Base-by-base conservation (phyloP, 2,797 vertebrate species). In the Pogonophryne albipinna region DNA sequence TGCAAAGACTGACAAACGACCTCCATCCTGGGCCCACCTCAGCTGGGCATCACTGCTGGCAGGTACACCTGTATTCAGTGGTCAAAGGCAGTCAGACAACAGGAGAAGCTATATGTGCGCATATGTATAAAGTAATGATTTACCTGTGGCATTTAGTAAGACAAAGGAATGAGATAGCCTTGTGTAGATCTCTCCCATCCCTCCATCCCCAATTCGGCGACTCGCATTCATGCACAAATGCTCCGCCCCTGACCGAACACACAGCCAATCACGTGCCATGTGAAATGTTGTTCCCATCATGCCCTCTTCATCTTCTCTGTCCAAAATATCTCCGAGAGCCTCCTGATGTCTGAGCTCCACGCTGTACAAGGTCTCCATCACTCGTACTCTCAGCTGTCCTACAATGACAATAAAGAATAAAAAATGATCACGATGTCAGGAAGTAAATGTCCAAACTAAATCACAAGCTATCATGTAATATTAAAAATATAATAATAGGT, bases 361-460 rank as follows among this genome's bases (percentile, higher is more conserved):
- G 6, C 90, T 91, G 82, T 96, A 95, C 17, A 91, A 11, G 0
- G 66, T 80, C 27, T 89, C 82, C 77, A 93, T 90, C 38, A 94
- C 85, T 45, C 82, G 82, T 44, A 97, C 83, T 38, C 46, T 93
- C 76, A 98, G 61, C 70, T 91, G 87, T 67, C 96, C 97, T 83
- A 20, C 34, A 72, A 56, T 47, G n/a, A 46, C 1, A 46, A 15
- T 0, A 63, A 17, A 10, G 13, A 10, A 5, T 1, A 14, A 20
- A 20, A 56, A 60, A 61, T 15, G 0, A 49, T 4, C 6, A 16
- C 5, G 9, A 16, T 27, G 14, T 7, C 11, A 53, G 41, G 3
- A 42, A 76, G 16, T 50, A 1, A n/a, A 38, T 50, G 4, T 65
- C 49, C 5, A 6, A 57, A 50, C 19, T 42, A 50, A 74, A 73